phyloP scores from a whole-genome alignment of 2,113 vertebrate genomes.

The Pungitius pungitius region DNA sequence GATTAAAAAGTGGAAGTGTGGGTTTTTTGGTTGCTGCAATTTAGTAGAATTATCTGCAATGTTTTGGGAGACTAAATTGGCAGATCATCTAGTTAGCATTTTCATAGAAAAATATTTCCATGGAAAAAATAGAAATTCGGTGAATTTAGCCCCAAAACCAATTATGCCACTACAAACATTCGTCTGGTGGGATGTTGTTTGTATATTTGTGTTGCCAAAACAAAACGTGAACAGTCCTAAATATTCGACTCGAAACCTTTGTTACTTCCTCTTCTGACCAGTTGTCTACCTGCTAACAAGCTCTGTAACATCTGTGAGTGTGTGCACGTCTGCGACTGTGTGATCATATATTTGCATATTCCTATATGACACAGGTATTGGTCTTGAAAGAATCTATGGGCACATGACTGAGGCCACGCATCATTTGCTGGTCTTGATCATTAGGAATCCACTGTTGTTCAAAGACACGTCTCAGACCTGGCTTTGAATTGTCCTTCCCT shows the following conservation, averaged over 20 bases:
- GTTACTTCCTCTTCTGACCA: not conserved
- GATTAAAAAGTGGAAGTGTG: slow-evolving; percentile 19
- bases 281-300: slow-evolving; percentile 45
- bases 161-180: not conserved
- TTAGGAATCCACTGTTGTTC: not conserved
- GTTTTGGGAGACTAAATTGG: slow-evolving; percentile 15
- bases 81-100: slow-evolving; percentile 3
- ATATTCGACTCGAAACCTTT: not conserved
- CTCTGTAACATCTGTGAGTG: not conserved
- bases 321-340: not conserved
- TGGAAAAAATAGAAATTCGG: not conserved
- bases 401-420: not conserved
- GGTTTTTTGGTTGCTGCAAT: not conserved
- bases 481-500: slow-evolving; percentile 18
- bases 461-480: slow-evolving; percentile 5
- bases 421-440: not conserved
- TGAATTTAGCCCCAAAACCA: not conserved
- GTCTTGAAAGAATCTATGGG: not conserved
- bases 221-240: not conserved
- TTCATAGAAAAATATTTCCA: not conserved
- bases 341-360: not conserved
- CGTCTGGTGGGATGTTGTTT: no score
- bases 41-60: slow-evolving; percentile 12
- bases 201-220: not conserved
- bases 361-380: slow-evolving; percentile 2